These are phyloP conservation scores for Nerophis lumbriciformis DNA, from an alignment of 2,113 vertebrate genomes.

Conservation along the genomic window DNA sequence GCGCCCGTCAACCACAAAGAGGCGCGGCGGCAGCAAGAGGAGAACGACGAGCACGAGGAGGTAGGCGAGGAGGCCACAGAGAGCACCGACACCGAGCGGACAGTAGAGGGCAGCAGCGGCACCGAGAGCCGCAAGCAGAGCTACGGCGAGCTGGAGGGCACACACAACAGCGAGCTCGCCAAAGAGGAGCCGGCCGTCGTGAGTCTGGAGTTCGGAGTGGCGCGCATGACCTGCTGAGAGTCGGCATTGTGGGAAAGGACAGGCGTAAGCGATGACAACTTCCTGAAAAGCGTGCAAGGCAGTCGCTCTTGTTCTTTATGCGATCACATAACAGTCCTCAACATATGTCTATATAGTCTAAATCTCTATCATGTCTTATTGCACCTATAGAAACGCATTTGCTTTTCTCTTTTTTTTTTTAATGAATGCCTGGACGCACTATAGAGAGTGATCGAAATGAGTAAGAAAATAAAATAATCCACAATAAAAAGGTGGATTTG, in stretches of 20 bases:
- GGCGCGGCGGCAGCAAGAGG: conserved; percentile 68
- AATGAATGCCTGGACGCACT: conserved; percentile 63
- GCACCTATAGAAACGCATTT: conserved; percentile 36
- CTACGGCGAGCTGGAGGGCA: conserved; percentile 77
- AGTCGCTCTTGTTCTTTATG: conserved; percentile 27
- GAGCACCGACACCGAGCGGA: conserved; percentile 72
- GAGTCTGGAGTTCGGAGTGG: conserved; percentile 91
- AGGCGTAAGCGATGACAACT: conserved; percentile 9
- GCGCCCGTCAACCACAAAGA: conserved; percentile 78
- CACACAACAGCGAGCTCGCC: conserved; percentile 65
- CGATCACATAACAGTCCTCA: conserved; percentile 34
- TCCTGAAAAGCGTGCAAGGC: conserved; percentile 19
- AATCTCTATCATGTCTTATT: conserved; percentile 60
- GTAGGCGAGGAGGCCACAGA: conserved; percentile 69
- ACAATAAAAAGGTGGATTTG: background rate
- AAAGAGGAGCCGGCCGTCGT: conserved; percentile 87
- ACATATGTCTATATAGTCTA: conserved; percentile 51
- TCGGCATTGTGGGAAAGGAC: conserved; percentile 31
- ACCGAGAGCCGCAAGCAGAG: conserved; percentile 90
- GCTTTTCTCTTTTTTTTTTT: conserved; percentile 41
- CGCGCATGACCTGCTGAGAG: conserved; percentile 90
- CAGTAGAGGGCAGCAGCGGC: conserved; percentile 89
- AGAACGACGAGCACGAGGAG: conserved; percentile 68
- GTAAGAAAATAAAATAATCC: conserved; percentile 54
- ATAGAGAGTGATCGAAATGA: conserved; percentile 54